Base-by-base conservation (phyloP, 92 coral and sea anemone genomes). In the Phenganax subtilis region DNA sequence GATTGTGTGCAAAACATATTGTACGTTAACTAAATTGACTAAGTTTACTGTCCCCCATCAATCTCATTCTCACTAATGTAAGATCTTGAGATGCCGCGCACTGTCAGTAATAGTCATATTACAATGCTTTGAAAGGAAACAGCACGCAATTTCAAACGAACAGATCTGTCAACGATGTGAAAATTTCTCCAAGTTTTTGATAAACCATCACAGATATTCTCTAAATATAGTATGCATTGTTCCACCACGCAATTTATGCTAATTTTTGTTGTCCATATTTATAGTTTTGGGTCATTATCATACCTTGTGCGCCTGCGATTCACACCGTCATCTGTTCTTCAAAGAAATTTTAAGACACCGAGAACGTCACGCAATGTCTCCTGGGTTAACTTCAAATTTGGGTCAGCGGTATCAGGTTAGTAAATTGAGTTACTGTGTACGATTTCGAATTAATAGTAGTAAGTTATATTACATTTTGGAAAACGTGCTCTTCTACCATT, bases 151-250 rank as follows among this genome's bases (percentile, higher is more conserved):
- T 68, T 68, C 53, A 68, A 14, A 29, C 16, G 17, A 68, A 25
- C 20, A 30, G 73, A 68, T 68, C 73, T 68, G 73, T 68, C 73
- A 68, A n/a, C 73, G 14, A 37, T 53, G 47, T 11, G 29, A 68
- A 68, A 68, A 29, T 51, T 37, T 37, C 47, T 68, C 73, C 53
- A 5, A 66, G 37, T 11, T 66, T 27, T 61, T 68, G 53, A 68
- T 68, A 68, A 68, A 28, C 37, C 14, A 12, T 27, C 8, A 25
- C 72, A 66, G 72, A 68, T 68, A 68, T 29, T 68, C 73, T 68
- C 73, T 68, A 68, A 9, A 68, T 68, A 68, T 68, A 68, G 73
- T 37, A 20, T 2, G 17, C 52, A 51, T 27, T 28, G 7, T 9
- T 64, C 70, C 47, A 1, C 47, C 47, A 37, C 47, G 70, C 30